Evolutionary conservation across 2,797 vertebrate species (phyloP).

Genomic region (Falco novaeseelandiae): DNA sequence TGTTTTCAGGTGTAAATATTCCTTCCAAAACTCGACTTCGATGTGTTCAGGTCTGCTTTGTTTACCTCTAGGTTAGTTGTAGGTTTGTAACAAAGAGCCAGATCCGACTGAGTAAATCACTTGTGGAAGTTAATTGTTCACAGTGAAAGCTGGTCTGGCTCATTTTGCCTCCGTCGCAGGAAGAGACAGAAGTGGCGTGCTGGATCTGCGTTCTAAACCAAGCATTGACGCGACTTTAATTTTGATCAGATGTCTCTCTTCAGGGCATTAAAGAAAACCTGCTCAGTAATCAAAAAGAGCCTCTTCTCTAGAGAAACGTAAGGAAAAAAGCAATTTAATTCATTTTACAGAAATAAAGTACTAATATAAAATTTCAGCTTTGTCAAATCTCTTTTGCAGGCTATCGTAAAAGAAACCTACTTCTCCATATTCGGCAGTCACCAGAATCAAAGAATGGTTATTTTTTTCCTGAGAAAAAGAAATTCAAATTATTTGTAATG

Average conservation of each 20-base stretch:
- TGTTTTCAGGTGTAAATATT: constrained; percentile 50
- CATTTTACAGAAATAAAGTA: constrained; percentile 50
- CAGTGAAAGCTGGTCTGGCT: constrained; percentile 60
- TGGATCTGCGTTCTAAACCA: constrained; percentile 41
- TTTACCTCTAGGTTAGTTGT: constrained; percentile 25
- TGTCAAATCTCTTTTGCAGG: constrained; percentile 50
- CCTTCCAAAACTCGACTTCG: constrained; percentile 16
- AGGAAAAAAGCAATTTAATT: constrained; percentile 40
- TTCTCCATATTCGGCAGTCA: constrained; percentile 10
- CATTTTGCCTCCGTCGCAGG: constrained; percentile 53
- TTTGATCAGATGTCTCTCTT: constrained; percentile 67
- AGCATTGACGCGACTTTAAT: constrained; percentile 15
- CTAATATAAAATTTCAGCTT: constrained; percentile 6
- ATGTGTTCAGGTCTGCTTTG: constrained; percentile 39
- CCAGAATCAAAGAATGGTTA: not conserved
- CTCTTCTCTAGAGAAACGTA: constrained; percentile 58
- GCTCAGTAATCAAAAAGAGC: constrained; percentile 58
- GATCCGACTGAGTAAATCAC: constrained; percentile 55
- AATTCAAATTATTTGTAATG: not conserved
- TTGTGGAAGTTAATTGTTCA: constrained; percentile 71
- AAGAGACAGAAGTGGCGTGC: constrained; percentile 50
- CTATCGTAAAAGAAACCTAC: constrained; percentile 12
- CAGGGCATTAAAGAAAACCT: constrained; percentile 64
- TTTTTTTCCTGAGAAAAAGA: not conserved
- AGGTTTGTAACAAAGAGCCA: constrained; percentile 41